Evolutionary conservation across 2,113 vertebrate genomes (phyloP).

Genomic region (Muntiacus reevesi): DNA sequence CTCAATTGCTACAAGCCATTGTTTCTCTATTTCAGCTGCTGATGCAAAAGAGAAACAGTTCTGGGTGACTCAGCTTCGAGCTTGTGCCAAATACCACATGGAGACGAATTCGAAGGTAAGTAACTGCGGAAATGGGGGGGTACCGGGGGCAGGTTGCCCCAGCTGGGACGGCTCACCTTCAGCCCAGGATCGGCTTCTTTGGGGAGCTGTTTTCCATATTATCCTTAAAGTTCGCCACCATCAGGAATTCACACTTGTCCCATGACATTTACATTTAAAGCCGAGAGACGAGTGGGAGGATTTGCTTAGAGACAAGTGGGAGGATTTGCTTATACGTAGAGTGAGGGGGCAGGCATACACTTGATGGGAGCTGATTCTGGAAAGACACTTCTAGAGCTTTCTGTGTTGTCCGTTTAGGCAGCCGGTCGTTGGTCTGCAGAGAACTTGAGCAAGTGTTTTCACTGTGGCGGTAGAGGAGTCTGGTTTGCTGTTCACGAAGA

Average conservation of each 20-base stretch:
- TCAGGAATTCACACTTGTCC: not conserved
- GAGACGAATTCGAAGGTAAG: constrained; percentile 93
- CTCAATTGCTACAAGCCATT: not conserved
- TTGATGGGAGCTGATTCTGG: not conserved
- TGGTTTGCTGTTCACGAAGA: not conserved
- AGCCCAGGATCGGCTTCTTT: not conserved
- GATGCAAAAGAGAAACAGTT: constrained; percentile 94
- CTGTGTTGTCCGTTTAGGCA: not conserved
- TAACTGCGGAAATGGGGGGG: not conserved
- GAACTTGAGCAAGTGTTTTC: not conserved
- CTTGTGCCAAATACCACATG: constrained; percentile 93
- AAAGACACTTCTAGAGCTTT: not conserved
- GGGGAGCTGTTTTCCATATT: not conserved
- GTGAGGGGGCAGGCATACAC: not conserved
- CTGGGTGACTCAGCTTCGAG: constrained; percentile 95
- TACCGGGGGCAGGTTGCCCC: not conserved
- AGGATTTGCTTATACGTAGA: not conserved
- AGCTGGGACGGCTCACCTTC: not conserved
- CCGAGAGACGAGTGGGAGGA: not conserved
- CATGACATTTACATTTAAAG: not conserved
- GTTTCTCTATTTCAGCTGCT: constrained; percentile 84
- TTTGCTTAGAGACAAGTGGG: not conserved
- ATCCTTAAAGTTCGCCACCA: not conserved
- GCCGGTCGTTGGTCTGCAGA: not conserved
- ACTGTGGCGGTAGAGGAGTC: not conserved